phyloP scores from a whole-genome alignment of 2,888 invertebrate species.

The Eudasyphora cyanicolor region DNA sequence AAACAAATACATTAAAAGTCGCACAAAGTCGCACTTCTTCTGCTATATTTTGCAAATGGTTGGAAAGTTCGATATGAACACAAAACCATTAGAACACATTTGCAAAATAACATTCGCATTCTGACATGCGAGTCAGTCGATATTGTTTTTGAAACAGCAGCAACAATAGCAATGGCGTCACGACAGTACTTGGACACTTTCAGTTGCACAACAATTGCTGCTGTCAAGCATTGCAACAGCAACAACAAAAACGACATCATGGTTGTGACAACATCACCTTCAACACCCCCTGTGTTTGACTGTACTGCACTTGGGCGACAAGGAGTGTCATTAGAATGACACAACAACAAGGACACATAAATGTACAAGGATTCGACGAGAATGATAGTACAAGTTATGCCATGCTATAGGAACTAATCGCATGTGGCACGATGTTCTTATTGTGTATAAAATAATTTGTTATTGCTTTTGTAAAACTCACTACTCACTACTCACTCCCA shows the following conservation, averaged over 20 bases:
- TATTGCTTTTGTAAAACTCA: constrained; percentile 7
- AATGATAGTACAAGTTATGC: constrained; percentile 31
- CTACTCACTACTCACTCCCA: too few species aligned
- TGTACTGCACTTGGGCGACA: not conserved
- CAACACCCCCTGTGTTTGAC: not conserved
- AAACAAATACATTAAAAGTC: not conserved
- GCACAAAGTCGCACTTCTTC: not conserved
- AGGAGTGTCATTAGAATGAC: constrained; percentile 26
- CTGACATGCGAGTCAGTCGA: constrained; percentile 15
- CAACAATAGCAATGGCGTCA: too few species aligned
- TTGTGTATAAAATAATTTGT: constrained; percentile 13
- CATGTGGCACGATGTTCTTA: constrained; percentile 42
- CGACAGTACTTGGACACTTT: constrained; percentile 29
- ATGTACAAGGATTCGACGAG: too few species aligned
- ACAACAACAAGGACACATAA: constrained; percentile 35
- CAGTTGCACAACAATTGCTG: constrained; percentile 2
- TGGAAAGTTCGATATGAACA: constrained; percentile 1
- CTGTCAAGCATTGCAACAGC: not conserved
- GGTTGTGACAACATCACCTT: not conserved
- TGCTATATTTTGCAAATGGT: not conserved
- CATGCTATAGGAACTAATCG: constrained; percentile 13
- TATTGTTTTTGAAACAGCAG: not conserved
- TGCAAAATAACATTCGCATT: constrained; percentile 2
- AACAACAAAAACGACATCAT: not conserved
- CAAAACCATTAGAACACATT: constrained; percentile 9